Conservation (phyloP, 37 sponge, comb jelly and placozoan species). For the Hormiphora californensis region DNA sequence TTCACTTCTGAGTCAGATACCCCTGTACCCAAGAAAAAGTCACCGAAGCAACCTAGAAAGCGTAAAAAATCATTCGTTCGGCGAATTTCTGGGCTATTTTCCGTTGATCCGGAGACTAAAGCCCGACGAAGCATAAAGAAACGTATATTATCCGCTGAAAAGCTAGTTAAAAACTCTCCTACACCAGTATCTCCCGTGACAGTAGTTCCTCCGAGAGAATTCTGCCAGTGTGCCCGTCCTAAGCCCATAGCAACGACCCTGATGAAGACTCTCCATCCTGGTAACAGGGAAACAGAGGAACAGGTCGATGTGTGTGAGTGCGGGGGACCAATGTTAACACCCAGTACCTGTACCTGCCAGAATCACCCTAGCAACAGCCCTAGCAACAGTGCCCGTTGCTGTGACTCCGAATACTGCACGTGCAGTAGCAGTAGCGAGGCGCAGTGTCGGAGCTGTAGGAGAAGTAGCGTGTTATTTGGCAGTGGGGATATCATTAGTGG, state of each 20-base stretch:
- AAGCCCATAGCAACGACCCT: not conserved
- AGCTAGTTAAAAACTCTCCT: no score
- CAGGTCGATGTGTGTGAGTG: not conserved
- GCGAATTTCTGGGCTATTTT: no score
- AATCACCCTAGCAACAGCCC: not conserved
- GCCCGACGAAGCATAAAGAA: not conserved
- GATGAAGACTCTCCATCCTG: not conserved
- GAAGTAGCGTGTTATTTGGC: not conserved
- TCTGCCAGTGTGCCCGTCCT: not conserved
- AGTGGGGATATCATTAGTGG: conserved; percentile 19
- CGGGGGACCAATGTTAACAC: not conserved
- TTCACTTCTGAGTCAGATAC: no score
- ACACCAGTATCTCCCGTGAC: no score
- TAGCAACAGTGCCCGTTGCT: not conserved
- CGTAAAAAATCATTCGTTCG: no score
- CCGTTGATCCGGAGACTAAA: no score
- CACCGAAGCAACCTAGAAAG: no score
- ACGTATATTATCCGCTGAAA: not conserved
- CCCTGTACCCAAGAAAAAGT: no score
- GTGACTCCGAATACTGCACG: not conserved
- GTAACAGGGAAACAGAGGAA: not conserved
- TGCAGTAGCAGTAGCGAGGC: not conserved
- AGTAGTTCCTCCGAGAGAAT: no score
- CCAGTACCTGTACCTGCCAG: not conserved
- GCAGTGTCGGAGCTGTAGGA: not conserved